Conservation (phyloP, 2,888 invertebrate genomes). For the Leistus spinibarbis region DNA sequence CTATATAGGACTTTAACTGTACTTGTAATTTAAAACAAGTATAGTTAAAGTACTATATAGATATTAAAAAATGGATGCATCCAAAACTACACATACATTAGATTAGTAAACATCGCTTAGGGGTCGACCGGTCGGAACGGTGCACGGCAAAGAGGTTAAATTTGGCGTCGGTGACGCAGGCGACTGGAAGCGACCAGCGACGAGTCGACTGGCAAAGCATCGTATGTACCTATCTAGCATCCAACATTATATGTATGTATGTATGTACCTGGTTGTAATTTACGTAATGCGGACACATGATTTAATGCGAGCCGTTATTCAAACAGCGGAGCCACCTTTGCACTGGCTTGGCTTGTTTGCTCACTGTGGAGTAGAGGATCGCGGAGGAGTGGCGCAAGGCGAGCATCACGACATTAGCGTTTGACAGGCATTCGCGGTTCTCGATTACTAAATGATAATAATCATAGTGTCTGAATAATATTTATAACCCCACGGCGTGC, state of each 20-base stretch:
- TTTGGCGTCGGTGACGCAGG: not conserved
- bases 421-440: not conserved
- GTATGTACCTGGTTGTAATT: conserved; percentile 9
- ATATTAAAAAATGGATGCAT: too few species aligned
- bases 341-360: not conserved
- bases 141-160: not conserved
- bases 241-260: conserved; percentile 8
- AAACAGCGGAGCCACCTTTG: not conserved
- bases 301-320: conserved; percentile 8
- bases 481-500: conserved; percentile 1
- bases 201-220: not conserved
- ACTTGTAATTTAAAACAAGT: too few species aligned
- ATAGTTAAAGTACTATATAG: too few species aligned
- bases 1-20: too few species aligned
- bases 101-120: not conserved
- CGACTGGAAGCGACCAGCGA: not conserved
- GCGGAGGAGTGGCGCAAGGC: not conserved
- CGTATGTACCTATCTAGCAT: not conserved
- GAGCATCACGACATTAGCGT: conserved; percentile 7
- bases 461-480: conserved; percentile 14
- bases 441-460: conserved; percentile 20
- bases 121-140: not conserved
- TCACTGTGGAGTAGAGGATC: not conserved
- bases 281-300: conserved; percentile 12
- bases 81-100: too few species aligned